Evolutionary conservation across 2,888 invertebrate genomes (phyloP).

Genomic region (Nymphalis polychloros): DNA sequence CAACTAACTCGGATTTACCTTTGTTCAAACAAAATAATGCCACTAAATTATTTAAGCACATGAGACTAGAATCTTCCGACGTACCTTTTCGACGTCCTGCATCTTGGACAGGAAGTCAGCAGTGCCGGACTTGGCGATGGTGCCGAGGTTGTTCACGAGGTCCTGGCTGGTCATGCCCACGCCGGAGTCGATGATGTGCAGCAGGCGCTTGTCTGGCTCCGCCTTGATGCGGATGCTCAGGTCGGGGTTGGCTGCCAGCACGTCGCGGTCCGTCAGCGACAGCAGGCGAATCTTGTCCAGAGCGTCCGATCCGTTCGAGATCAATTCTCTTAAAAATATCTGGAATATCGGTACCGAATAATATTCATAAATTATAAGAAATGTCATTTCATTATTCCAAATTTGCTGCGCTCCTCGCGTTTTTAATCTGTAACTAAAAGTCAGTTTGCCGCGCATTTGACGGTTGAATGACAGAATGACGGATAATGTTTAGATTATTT

Average conservation of each 20-base stretch:
- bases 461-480: no score
- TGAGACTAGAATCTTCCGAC: no score
- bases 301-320: slow-evolving; percentile 99
- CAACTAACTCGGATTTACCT: no score
- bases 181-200: slow-evolving; percentile 98
- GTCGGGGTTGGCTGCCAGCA: slow-evolving; percentile 90
- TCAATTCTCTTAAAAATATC: slow-evolving; percentile 98
- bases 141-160: slow-evolving; percentile 97
- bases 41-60: no score
- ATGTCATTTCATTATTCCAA: no score
- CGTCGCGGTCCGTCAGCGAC: slow-evolving; percentile 92
- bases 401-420: no score
- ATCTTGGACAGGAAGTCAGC: slow-evolving; percentile 97
- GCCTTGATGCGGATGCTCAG: slow-evolving; percentile 94
- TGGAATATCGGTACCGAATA: slow-evolving; percentile 49
- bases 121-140: slow-evolving; percentile 98
- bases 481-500: no score
- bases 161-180: slow-evolving; percentile 98
- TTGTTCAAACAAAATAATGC: no score
- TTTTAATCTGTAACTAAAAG: no score
- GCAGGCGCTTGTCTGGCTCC: slow-evolving; percentile 93
- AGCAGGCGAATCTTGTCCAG: slow-evolving; percentile 98
- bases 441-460: no score
- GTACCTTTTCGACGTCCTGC: slow-evolving; percentile 83
- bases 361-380: no score